phyloP scores from a whole-genome alignment of 2,113 vertebrate genomes.

The Anser brachyrhynchus region DNA sequence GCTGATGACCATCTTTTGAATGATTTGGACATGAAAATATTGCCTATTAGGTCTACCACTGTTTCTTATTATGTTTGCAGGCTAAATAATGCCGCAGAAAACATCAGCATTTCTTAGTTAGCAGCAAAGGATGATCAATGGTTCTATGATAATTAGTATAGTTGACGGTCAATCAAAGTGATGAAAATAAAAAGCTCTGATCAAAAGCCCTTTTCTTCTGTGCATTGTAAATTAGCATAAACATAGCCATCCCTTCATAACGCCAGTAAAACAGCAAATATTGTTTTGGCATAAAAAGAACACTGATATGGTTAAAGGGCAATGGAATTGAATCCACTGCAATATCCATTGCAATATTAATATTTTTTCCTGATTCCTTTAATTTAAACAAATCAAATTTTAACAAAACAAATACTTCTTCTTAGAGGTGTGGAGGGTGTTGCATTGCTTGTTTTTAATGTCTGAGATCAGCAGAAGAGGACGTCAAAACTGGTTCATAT shows the following conservation, averaged over 20 bases:
- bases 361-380: not conserved
- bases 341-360: not conserved
- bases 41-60: not conserved
- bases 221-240: constrained; percentile 55
- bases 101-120: constrained; percentile 43
- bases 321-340: not conserved
- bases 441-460: not conserved
- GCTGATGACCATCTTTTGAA: not conserved
- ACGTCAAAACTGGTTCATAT: not conserved
- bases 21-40: not conserved
- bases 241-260: constrained; percentile 10
- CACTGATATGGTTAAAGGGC: not conserved
- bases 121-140: constrained; percentile 53
- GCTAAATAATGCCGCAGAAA: constrained; percentile 37
- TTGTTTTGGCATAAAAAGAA: constrained; percentile 1
- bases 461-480: not conserved
- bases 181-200: constrained; percentile 57
- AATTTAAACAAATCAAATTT: not conserved
- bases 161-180: constrained; percentile 63
- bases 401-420: not conserved
- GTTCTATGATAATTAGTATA: constrained; percentile 55
- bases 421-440: not conserved
- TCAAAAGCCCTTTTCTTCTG: constrained; percentile 63
- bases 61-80: constrained; percentile 23
- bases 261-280: not conserved